Conservation (phyloP, 2,797 vertebrate genomes). For the Typhlichthys subterraneus region DNA sequence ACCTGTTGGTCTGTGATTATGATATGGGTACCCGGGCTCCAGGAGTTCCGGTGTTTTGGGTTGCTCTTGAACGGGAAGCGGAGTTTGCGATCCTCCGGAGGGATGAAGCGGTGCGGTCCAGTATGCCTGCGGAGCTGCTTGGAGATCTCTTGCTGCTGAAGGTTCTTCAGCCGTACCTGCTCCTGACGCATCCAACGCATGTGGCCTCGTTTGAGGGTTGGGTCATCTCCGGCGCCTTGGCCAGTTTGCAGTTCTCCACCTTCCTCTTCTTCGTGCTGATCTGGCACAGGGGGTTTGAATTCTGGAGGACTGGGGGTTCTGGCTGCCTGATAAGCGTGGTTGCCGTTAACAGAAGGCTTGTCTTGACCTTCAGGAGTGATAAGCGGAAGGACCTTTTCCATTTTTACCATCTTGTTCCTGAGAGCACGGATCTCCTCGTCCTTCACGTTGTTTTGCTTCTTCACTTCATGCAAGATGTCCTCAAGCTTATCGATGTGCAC, state of each 20-base stretch:
- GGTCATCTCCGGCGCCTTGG: constrained; percentile 81
- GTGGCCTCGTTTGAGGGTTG: constrained; percentile 82
- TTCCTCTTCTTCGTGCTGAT: constrained; percentile 56
- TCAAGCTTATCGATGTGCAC: constrained; percentile 98
- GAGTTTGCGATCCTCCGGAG: constrained; percentile 95
- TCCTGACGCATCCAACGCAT: constrained; percentile 96
- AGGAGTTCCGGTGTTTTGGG: constrained; percentile 95
- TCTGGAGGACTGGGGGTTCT: constrained; percentile 58
- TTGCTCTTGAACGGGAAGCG: constrained; percentile 99
- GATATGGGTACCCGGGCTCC: constrained; percentile 97
- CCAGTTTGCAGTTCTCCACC: constrained; percentile 81
- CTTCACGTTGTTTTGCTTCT: constrained; percentile 98
- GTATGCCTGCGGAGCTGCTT: constrained; percentile 92
- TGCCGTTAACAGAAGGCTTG: constrained; percentile 26
- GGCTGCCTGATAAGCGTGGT: not conserved
- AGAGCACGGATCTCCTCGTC: constrained; percentile 95
- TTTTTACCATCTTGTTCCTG: constrained; percentile 97
- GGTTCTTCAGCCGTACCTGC: constrained; percentile 90
- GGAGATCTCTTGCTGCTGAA: constrained; percentile 96
- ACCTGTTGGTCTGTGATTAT: constrained; percentile 96
- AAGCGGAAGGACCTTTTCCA: constrained; percentile 96
- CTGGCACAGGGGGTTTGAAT: constrained; percentile 53
- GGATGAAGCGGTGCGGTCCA: constrained; percentile 93
- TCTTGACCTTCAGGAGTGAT: constrained; percentile 79
- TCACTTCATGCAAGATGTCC: constrained; percentile 96